Conservation (phyloP, 1,140 invertebrate species). For the Atopsyche davidsoni region DNA sequence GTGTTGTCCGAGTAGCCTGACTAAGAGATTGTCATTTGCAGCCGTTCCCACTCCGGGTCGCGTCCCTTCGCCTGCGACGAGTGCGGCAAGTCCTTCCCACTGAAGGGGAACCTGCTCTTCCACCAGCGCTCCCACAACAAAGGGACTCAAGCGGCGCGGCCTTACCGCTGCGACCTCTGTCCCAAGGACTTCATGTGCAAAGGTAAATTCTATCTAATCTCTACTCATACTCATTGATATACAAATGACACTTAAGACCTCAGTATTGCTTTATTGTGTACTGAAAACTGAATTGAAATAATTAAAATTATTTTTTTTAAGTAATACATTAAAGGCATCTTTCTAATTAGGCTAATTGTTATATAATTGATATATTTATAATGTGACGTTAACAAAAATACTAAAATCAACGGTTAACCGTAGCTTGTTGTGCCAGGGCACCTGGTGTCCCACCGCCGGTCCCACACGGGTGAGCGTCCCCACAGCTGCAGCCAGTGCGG, state of each 20-base stretch:
- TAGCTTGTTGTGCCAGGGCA: constrained; percentile 52
- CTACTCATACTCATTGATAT: constrained; percentile 32
- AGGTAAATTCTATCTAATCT: no score
- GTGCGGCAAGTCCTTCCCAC: constrained; percentile 80
- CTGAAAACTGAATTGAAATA: no score
- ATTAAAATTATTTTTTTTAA: no score
- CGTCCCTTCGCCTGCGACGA: constrained; percentile 72
- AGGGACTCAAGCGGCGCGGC: constrained; percentile 69
- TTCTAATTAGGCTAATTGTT: no score
- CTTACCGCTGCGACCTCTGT: constrained; percentile 92
- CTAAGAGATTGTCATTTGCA: no score
- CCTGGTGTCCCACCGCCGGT: constrained; percentile 80
- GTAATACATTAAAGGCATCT: no score
- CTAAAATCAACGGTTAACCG: no score
- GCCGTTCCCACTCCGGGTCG: constrained; percentile 82
- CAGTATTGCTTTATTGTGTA: no score
- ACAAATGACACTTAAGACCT: no score
- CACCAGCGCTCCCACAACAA: constrained; percentile 93
- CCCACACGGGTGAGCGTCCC: constrained; percentile 80
- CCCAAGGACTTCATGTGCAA: constrained; percentile 96
- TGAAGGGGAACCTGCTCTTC: constrained; percentile 87
- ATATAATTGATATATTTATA: no score
- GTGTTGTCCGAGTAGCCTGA: no score
- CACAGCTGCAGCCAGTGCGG: constrained; percentile 69
- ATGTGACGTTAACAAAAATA: no score